A percentile compares a stretch with the other conserved stretches of the same genome.
Conservation (phyloP, 2,113 vertebrate species). For the Ardeotis arabs region DNA sequence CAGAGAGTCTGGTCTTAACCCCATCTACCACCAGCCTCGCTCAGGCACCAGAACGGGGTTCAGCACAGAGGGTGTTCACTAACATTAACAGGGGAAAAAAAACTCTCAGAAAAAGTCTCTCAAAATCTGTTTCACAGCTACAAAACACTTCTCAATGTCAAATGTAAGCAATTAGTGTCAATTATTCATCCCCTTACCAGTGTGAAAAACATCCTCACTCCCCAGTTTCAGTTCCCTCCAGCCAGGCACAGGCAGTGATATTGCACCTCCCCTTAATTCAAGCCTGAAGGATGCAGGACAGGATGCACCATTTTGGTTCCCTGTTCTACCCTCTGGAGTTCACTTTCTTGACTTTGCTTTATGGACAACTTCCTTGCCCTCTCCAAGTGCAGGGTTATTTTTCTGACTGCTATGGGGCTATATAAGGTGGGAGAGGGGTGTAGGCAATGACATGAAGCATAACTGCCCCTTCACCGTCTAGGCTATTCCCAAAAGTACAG, state of each 20-base stretch:
- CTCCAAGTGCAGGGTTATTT: background rate
- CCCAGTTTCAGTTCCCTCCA: background rate
- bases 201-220: background rate
- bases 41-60: background rate
- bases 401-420: background rate
- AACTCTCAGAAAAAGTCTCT: background rate
- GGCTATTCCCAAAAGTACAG: background rate
- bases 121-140: background rate
- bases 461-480: background rate
- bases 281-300: background rate
- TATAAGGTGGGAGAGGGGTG: background rate
- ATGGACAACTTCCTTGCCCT: background rate
- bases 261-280: background rate
- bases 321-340: background rate
- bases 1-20: background rate
- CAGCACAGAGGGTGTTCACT: background rate
- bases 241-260: background rate
- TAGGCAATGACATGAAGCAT: background rate
- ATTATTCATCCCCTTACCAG: conserved; percentile 9
- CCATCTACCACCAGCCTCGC: background rate
- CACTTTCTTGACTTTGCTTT: background rate
- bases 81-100: rapidly evolving
- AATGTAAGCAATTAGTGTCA: background rate
- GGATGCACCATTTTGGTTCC: background rate
- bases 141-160: conserved; percentile 2